Percentiles rank a stretch among this genome's conserved stretches.
Evolutionary conservation across 2,888 invertebrate species (phyloP).

Genomic region (Andrena haemorrhoa): DNA sequence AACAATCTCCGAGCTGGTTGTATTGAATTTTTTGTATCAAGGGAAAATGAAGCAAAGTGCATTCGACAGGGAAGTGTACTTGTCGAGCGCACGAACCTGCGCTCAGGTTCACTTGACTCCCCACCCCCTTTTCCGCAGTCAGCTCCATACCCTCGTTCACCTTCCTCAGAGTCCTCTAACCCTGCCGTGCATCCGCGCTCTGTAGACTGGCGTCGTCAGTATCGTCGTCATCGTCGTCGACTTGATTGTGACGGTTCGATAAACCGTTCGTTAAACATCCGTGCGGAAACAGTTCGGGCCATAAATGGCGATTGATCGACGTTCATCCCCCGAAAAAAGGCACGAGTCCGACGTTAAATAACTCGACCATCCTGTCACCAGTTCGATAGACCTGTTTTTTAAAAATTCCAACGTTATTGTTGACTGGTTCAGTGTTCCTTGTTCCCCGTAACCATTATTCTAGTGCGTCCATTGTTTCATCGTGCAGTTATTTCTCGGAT

Average conservation of each 20-base stretch:
- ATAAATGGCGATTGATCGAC: not conserved
- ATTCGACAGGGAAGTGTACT: conserved; percentile 48
- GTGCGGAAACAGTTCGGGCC: not conserved
- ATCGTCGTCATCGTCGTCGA: conserved; percentile 60
- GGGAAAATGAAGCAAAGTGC: conserved; percentile 22
- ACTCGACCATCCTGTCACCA: not conserved
- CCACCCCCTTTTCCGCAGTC: conserved; percentile 39
- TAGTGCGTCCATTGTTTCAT: conserved; percentile 4
- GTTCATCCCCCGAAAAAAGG: not conserved
- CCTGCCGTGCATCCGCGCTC: conserved; percentile 63
- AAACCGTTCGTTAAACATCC: conserved; percentile 6
- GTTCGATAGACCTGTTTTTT: conserved; percentile 16
- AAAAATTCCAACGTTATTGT: conserved; percentile 18
- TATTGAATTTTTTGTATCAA: conserved; percentile 1
- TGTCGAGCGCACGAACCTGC: conserved; percentile 66
- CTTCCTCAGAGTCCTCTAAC: conserved; percentile 60
- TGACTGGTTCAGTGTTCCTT: conserved; percentile 19
- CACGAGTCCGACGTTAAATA: conserved; percentile 7
- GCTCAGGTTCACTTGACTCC: conserved; percentile 64
- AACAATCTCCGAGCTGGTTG: not conserved
- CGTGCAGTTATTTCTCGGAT: not conserved
- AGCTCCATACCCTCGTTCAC: conserved; percentile 46
- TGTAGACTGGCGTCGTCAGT: conserved; percentile 65
- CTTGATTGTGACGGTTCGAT: conserved; percentile 31
- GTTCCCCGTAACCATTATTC: not conserved